Evolutionary conservation across 2,888 invertebrate genomes (phyloP).

Genomic region (Brenthis ino): DNA sequence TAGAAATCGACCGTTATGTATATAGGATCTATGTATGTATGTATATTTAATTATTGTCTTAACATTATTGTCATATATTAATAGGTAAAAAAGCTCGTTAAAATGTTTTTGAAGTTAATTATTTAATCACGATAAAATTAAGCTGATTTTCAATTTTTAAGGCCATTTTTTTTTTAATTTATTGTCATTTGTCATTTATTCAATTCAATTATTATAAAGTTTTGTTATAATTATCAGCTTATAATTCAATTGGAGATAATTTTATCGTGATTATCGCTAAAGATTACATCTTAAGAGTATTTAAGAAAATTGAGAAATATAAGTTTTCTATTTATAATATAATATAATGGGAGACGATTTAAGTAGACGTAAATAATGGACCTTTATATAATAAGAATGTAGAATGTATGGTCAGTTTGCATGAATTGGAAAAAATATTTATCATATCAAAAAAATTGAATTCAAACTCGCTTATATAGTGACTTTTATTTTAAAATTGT

Average conservation of each 20-base stretch:
- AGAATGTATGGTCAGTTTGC: conserved; percentile 10
- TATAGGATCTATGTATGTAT: conserved; percentile 30
- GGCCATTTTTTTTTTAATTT: neutral
- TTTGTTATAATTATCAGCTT: neutral
- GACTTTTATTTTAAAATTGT: neutral
- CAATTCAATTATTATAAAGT: no score
- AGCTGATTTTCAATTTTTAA: neutral
- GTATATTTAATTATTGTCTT: conserved; percentile 58
- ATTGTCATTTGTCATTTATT: no score
- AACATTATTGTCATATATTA: conserved; percentile 63
- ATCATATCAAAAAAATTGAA: neutral
- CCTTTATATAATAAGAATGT: conserved; percentile 17
- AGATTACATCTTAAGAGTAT: conserved; percentile 13
- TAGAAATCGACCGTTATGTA: conserved; percentile 10
- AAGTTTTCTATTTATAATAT: conserved; percentile 14
- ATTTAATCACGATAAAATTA: conserved; percentile 25
- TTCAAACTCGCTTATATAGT: neutral
- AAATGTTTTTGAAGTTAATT: conserved; percentile 34
- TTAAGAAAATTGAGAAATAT: conserved; percentile 10
- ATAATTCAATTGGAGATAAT: conserved; percentile 1
- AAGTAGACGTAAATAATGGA: conserved; percentile 11
- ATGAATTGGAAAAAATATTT: conserved; percentile 8
- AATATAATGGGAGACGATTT: conserved; percentile 1
- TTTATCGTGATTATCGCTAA: conserved; percentile 22
- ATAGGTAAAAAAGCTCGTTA: conserved; percentile 72